phyloP scores from a whole-genome alignment of 2,888 invertebrate genomes.

The Oxytorus armatus region DNA sequence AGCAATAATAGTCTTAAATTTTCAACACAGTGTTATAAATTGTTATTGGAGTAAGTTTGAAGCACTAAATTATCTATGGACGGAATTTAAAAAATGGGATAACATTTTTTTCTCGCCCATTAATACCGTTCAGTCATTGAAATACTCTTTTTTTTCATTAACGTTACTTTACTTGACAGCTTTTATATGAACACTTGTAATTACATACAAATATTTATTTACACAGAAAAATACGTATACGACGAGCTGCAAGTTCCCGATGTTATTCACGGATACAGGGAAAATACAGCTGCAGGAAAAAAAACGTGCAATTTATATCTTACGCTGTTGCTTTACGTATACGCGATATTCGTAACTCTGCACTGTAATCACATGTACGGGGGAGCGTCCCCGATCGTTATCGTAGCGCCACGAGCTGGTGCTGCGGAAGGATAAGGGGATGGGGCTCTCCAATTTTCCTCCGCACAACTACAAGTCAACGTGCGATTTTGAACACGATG shows the following conservation, averaged over 20 bases:
- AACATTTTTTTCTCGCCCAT: too few species aligned
- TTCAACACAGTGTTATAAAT: too few species aligned
- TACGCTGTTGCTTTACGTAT: neutral
- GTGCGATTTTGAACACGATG: slow-evolving; percentile 35
- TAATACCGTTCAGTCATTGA: too few species aligned
- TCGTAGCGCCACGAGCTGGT: slow-evolving; percentile 34
- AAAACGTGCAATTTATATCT: slow-evolving; percentile 27
- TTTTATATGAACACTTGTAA: too few species aligned
- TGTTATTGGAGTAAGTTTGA: too few species aligned
- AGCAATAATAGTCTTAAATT: too few species aligned
- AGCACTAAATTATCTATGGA: too few species aligned
- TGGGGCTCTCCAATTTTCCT: slow-evolving; percentile 51
- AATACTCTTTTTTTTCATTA: neutral
- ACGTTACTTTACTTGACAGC: too few species aligned
- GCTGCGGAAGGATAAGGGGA: slow-evolving; percentile 17
- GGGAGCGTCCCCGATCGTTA: slow-evolving; percentile 48
- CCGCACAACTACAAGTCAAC: slow-evolving; percentile 39
- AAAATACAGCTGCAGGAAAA: slow-evolving; percentile 32
- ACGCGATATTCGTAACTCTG: slow-evolving; percentile 31
- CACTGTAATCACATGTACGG: slow-evolving; percentile 61
- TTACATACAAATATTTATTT: slow-evolving; percentile 13
- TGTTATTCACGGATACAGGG: slow-evolving; percentile 16
- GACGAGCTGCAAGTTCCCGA: neutral
- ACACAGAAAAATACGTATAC: neutral
- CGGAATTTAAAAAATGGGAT: too few species aligned